Conservation (phyloP, 2,113 vertebrate genomes). For the Tenrec ecaudatus region DNA sequence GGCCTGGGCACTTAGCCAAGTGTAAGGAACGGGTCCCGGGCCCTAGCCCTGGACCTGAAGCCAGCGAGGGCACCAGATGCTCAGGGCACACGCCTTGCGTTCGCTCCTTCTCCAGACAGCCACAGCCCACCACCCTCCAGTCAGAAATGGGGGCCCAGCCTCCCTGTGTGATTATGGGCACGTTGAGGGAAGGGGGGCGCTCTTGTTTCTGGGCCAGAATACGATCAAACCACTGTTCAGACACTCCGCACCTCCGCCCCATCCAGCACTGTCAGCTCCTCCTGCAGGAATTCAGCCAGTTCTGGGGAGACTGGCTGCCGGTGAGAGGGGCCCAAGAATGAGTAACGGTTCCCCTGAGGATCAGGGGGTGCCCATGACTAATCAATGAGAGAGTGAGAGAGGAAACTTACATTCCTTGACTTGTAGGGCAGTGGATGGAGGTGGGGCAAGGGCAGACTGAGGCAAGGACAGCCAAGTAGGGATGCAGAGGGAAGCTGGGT, state of each 20-base stretch:
- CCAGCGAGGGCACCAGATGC: conserved; percentile 11
- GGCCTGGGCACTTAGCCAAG: conserved; percentile 78
- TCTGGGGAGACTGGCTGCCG: conserved; percentile 58
- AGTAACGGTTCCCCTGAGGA: conserved; percentile 80
- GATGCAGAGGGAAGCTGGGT: conserved; percentile 47
- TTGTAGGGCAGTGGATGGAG: conserved; percentile 82
- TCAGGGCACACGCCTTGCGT: not conserved
- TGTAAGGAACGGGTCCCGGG: conserved; percentile 71
- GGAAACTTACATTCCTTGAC: conserved; percentile 82
- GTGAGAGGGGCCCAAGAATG: conserved; percentile 64
- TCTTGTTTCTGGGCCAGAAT: not conserved
- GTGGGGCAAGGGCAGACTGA: conserved; percentile 79
- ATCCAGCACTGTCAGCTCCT: conserved; percentile 38
- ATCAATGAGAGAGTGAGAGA: conserved; percentile 80
- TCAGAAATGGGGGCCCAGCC: not conserved
- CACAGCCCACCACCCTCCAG: not conserved
- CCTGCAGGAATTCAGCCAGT: conserved; percentile 71
- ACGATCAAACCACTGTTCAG: conserved; percentile 40
- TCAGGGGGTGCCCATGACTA: conserved; percentile 81
- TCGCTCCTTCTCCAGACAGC: conserved; percentile 15
- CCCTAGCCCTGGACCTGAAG: conserved; percentile 53
- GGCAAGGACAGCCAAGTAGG: conserved; percentile 81
- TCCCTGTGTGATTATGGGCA: not conserved
- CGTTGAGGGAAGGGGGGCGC: not conserved
- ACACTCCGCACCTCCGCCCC: not conserved